These are phyloP conservation scores for Panulirus ornatus DNA, from an alignment of 1,140 invertebrate species.

Conservation along the genomic window DNA sequence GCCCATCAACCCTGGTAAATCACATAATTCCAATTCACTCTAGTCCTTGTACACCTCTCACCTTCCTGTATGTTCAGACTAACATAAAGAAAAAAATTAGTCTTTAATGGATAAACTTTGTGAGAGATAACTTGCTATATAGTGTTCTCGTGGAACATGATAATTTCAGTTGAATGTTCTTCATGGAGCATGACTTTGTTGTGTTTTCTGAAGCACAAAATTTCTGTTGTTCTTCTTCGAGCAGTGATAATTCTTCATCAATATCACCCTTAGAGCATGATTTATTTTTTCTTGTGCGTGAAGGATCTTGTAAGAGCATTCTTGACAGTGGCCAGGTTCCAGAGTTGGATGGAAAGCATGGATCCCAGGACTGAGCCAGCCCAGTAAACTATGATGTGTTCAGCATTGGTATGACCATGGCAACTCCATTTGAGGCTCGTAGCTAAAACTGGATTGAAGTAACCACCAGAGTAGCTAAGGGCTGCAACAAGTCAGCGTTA, in stretches of 20 bases:
- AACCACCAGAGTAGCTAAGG: constrained; percentile 94
- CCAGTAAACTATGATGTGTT: constrained; percentile 83
- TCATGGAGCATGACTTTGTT: not conserved
- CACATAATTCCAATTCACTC: too few species aligned
- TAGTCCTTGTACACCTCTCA: too few species aligned
- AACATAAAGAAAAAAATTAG: too few species aligned
- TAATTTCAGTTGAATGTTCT: constrained; percentile 92
- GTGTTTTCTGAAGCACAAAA: not conserved
- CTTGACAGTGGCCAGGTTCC: constrained; percentile 44
- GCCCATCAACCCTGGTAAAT: too few species aligned
- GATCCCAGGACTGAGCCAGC: constrained; percentile 70
- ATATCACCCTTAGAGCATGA: too few species aligned
- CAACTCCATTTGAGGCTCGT: constrained; percentile 93
- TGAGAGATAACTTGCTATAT: too few species aligned
- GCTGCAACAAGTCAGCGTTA: constrained; percentile 82
- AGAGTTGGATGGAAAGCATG: constrained; percentile 66
- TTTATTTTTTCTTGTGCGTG: constrained; percentile 22
- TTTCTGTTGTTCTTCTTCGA: not conserved
- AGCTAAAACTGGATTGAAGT: constrained; percentile 94
- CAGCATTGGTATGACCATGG: constrained; percentile 86
- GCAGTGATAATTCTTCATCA: not conserved
- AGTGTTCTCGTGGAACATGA: too few species aligned
- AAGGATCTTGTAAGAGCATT: constrained; percentile 6
- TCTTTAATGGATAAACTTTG: too few species aligned
- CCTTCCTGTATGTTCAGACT: too few species aligned